Conservation (phyloP, 2,113 vertebrate genomes). For the Alaudala cheleensis region DNA sequence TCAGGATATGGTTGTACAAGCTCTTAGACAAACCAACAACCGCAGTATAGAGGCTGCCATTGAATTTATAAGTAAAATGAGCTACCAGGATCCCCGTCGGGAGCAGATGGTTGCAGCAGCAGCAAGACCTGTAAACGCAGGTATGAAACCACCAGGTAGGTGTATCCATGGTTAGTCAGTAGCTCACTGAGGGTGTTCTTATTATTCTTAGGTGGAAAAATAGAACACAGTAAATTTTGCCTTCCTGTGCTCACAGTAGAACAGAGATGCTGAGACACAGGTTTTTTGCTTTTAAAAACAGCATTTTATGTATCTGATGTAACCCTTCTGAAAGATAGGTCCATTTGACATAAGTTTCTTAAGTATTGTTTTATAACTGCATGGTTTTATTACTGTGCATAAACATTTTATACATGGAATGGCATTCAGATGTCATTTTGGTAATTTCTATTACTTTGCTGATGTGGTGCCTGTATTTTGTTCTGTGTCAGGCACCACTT, state of each 20-base stretch:
- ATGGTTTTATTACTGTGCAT: background rate
- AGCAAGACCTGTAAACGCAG: constrained; percentile 79
- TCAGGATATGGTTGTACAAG: constrained; percentile 88
- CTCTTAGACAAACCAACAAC: constrained; percentile 85
- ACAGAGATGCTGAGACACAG: background rate
- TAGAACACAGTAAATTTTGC: background rate
- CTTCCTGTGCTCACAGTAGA: background rate
- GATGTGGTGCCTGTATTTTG: background rate
- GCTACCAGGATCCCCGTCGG: constrained; percentile 88
- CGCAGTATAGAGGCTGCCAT: constrained; percentile 87
- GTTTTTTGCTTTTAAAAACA: background rate
- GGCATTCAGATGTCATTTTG: background rate
- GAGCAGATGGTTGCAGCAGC: constrained; percentile 86
- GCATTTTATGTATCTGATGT: background rate
- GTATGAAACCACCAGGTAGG: constrained; percentile 87
- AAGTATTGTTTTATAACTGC: background rate
- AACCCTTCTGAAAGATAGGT: background rate
- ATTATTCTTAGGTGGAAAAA: background rate
- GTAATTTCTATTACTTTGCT: background rate
- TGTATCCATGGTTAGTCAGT: background rate
- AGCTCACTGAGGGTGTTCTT: background rate
- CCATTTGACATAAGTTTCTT: background rate
- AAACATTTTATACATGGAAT: background rate
- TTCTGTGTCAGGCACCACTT: background rate
- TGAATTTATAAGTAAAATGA: constrained; percentile 93